Percentiles rank a stretch among this genome's conserved stretches.
Conservation (phyloP, 2,888 invertebrate species). For the Mythimna impura region DNA sequence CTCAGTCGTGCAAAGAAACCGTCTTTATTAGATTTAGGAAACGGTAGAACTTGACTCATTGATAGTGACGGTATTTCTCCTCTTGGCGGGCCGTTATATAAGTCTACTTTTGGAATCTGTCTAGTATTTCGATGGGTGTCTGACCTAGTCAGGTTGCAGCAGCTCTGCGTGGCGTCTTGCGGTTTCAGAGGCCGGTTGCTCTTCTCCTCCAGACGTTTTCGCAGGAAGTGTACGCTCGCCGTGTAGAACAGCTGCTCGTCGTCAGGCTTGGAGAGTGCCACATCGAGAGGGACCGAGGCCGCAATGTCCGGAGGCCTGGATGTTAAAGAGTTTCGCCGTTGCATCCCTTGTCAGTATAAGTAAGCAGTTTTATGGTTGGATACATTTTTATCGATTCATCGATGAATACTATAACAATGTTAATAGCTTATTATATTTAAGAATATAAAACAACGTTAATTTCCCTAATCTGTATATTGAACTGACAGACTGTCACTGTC, state of each 20-base stretch:
- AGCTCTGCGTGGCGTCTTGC: constrained; percentile 73
- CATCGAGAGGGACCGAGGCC: constrained; percentile 61
- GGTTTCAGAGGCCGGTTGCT: constrained; percentile 49
- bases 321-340: constrained; percentile 66
- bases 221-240: constrained; percentile 85
- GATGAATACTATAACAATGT: constrained; percentile 44
- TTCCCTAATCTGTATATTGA: constrained; percentile 53
- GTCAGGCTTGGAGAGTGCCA: constrained; percentile 68
- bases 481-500: constrained; percentile 55
- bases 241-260: constrained; percentile 81
- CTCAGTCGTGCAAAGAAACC: constrained; percentile 76
- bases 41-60: constrained; percentile 84
- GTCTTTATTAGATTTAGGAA: constrained; percentile 79
- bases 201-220: constrained; percentile 80
- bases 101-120: constrained; percentile 40
- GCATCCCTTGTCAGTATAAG: constrained; percentile 74
- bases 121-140: constrained; percentile 18
- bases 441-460: constrained; percentile 55
- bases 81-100: constrained; percentile 19
- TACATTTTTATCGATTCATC: constrained; percentile 71
- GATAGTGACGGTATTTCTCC: constrained; percentile 70
- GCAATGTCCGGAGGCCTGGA: constrained; percentile 57
- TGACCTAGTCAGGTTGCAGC: constrained; percentile 70
- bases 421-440: constrained; percentile 39
- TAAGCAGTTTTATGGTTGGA: constrained; percentile 58